Evolutionary conservation across 2,888 invertebrate species (phyloP).

Genomic region (Physocephala rufipes): DNA sequence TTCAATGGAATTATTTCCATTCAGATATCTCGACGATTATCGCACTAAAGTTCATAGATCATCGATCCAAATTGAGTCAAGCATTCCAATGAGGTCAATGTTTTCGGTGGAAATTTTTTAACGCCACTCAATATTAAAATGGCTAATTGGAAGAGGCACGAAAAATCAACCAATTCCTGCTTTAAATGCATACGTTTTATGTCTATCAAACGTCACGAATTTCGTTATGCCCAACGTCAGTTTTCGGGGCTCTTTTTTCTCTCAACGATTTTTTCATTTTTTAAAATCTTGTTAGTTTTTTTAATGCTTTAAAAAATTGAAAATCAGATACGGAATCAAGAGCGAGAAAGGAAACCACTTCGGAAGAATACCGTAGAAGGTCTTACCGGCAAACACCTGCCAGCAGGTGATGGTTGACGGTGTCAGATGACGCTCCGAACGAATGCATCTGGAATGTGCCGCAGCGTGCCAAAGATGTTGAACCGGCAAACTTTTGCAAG

Average conservation of each 20-base stretch:
- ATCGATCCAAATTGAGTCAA: too few species aligned
- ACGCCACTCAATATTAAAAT: background rate
- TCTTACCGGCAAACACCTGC: constrained; percentile 10
- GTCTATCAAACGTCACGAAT: constrained; percentile 25
- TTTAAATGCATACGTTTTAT: constrained; percentile 24
- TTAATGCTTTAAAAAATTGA: background rate
- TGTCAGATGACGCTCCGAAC: background rate
- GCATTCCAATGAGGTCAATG: constrained; percentile 10
- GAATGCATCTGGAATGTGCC: constrained; percentile 14
- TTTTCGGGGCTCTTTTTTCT: background rate
- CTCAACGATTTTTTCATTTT: background rate
- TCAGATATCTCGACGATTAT: too few species aligned
- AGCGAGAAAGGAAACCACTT: background rate
- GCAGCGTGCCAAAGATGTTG: background rate
- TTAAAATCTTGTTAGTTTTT: background rate
- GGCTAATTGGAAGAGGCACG: constrained; percentile 24
- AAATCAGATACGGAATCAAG: background rate
- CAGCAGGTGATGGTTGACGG: background rate
- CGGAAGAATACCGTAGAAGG: background rate
- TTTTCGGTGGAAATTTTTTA: background rate
- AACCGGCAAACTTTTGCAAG: background rate
- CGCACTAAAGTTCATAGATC: too few species aligned
- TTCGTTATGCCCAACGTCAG: background rate
- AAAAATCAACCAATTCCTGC: background rate
- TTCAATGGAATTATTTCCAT: too few species aligned